These are phyloP conservation scores for Drosophila multiciliata DNA, from an alignment of 2,888 invertebrate genomes.

Conservation along the genomic window DNA sequence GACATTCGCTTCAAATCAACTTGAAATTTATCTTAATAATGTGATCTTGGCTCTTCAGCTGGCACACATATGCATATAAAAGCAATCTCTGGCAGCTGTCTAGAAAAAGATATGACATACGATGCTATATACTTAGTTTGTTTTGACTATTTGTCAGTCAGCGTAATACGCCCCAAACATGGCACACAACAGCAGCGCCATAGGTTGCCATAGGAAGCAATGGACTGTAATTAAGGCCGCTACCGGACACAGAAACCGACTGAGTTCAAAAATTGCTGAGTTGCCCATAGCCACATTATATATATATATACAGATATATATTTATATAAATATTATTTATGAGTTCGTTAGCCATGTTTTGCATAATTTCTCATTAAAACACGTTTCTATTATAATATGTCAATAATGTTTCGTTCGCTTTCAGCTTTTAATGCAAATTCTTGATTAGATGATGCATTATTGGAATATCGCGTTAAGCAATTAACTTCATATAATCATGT, in stretches of 20 bases:
- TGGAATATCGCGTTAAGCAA: constrained; percentile 12
- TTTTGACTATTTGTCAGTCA: constrained; percentile 74
- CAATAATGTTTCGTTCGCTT: constrained; percentile 62
- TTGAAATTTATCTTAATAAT: constrained; percentile 44
- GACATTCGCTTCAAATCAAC: constrained; percentile 40
- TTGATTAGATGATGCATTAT: constrained; percentile 58
- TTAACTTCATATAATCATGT: constrained; percentile 73
- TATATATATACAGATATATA: background rate
- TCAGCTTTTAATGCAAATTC: constrained; percentile 68
- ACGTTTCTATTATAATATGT: constrained; percentile 77
- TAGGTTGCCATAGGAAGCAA: constrained; percentile 41
- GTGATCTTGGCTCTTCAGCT: constrained; percentile 47
- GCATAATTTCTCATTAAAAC: constrained; percentile 80
- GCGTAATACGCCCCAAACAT: constrained; percentile 65
- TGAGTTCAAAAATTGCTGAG: constrained; percentile 36
- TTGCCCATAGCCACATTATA: constrained; percentile 31
- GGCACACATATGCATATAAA: constrained; percentile 29
- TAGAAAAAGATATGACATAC: constrained; percentile 68
- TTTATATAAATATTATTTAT: background rate
- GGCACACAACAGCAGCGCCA: constrained; percentile 29
- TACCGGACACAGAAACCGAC: constrained; percentile 64
- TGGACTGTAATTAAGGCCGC: constrained; percentile 74
- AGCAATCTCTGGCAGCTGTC: constrained; percentile 58
- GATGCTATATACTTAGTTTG: constrained; percentile 66
- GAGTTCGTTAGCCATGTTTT: constrained; percentile 43